phyloP scores from a whole-genome alignment of 2,888 invertebrate species.

The Opisthograptis luteolata region DNA sequence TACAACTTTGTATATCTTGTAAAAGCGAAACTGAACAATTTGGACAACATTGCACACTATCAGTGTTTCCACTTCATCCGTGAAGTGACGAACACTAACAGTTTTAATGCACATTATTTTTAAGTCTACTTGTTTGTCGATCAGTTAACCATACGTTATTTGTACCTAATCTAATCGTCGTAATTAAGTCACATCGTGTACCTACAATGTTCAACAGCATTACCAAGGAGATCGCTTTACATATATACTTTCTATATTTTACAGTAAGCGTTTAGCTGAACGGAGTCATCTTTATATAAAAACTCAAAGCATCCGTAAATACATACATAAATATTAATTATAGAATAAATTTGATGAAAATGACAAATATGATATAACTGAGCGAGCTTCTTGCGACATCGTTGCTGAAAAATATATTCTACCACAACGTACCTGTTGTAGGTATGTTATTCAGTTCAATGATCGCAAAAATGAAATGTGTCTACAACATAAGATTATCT shows the following conservation, averaged over 20 bases:
- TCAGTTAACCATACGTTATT: constrained; percentile 58
- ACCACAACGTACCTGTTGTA: no score
- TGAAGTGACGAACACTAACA: constrained; percentile 22
- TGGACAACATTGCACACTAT: constrained; percentile 35
- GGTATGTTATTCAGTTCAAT: no score
- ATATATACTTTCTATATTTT: constrained; percentile 53
- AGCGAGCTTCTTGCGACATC: constrained; percentile 52
- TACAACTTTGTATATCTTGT: constrained; percentile 42
- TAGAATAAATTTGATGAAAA: constrained; percentile 54
- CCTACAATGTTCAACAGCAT: constrained; percentile 57
- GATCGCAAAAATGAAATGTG: no score
- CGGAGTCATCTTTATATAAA: constrained; percentile 57
- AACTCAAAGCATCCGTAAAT: constrained; percentile 58
- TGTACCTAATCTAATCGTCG: constrained; percentile 49
- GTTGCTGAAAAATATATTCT: constrained; percentile 41
- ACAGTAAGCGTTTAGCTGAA: constrained; percentile 54
- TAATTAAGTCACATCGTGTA: constrained; percentile 56
- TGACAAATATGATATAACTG: constrained; percentile 56
- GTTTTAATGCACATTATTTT: constrained; percentile 32
- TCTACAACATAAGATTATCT: no score
- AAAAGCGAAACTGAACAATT: constrained; percentile 42
- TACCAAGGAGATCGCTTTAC: constrained; percentile 80
- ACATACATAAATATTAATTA: constrained; percentile 52
- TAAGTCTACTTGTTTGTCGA: constrained; percentile 33
- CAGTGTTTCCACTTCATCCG: constrained; percentile 22